Conservation (phyloP, 2,888 invertebrate species). For the Embidobia sp. region DNA sequence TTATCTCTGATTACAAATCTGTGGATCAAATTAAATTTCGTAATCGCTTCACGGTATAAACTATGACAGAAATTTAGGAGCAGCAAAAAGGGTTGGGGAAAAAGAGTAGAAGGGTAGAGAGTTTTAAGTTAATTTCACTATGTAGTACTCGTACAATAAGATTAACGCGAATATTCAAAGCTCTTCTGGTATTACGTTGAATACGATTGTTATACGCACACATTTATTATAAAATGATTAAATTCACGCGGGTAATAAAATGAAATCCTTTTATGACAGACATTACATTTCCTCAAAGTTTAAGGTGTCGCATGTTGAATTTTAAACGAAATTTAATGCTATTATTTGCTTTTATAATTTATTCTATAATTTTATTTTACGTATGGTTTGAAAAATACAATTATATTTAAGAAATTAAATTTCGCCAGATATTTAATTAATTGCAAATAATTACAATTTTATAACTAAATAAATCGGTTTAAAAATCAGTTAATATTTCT, state of each 20-base stretch:
- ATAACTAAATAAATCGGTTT: too few species aligned
- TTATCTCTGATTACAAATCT: constrained; percentile 21
- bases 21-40: constrained; percentile 22
- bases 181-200: constrained; percentile 21
- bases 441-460: too few species aligned
- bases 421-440: too few species aligned
- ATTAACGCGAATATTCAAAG: constrained; percentile 32
- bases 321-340: constrained; percentile 1
- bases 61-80: constrained; percentile 12
- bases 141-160: constrained; percentile 24
- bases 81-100: constrained; percentile 14
- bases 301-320: constrained; percentile 1
- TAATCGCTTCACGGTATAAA: constrained; percentile 19
- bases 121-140: constrained; percentile 47
- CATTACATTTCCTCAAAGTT: not conserved
- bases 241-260: constrained; percentile 20
- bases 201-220: constrained; percentile 27
- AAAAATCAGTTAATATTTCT: too few species aligned
- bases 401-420: too few species aligned
- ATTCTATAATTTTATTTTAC: too few species aligned
- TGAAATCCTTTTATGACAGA: constrained; percentile 11
- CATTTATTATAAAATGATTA: constrained; percentile 37
- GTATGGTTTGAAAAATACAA: too few species aligned
- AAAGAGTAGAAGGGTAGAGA: constrained; percentile 12
- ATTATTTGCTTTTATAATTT: too few species aligned